These are phyloP conservation scores for Solenodon paradoxus DNA, from an alignment of 2,113 vertebrate species.

Conservation along the genomic window DNA sequence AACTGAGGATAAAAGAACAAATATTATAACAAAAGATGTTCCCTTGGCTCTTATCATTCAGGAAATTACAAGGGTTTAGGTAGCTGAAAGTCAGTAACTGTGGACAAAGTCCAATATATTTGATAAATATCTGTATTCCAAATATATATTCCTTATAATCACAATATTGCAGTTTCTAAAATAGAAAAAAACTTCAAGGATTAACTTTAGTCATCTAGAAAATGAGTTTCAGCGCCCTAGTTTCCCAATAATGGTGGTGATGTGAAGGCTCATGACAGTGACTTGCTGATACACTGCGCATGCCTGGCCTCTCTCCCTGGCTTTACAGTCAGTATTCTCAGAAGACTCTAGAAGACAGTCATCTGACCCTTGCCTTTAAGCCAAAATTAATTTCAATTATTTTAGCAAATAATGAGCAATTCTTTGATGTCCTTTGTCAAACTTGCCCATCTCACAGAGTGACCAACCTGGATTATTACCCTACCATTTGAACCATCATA, in stretches of 20 bases:
- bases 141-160: no score
- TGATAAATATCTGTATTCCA: no score
- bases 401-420: not conserved
- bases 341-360: not conserved
- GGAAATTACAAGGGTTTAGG: no score
- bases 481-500: not conserved
- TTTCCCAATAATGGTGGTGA: not conserved
- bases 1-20: no score
- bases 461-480: no score
- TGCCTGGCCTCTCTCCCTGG: not conserved
- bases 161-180: not conserved
- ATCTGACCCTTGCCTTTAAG: not conserved
- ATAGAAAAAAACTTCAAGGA: not conserved
- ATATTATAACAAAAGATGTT: no score
- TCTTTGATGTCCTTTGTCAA: not conserved
- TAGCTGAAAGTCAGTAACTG: no score
- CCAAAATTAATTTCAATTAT: not conserved
- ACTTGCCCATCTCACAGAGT: not conserved
- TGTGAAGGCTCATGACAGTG: not conserved
- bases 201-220: not conserved
- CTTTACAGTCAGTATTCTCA: no score
- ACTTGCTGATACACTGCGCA: not conserved
- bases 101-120: no score
- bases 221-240: not conserved
- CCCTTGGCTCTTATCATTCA: no score